These are phyloP conservation scores for Siniperca scherzeri DNA, from an alignment of 2,797 vertebrate species.

Conservation along the genomic window DNA sequence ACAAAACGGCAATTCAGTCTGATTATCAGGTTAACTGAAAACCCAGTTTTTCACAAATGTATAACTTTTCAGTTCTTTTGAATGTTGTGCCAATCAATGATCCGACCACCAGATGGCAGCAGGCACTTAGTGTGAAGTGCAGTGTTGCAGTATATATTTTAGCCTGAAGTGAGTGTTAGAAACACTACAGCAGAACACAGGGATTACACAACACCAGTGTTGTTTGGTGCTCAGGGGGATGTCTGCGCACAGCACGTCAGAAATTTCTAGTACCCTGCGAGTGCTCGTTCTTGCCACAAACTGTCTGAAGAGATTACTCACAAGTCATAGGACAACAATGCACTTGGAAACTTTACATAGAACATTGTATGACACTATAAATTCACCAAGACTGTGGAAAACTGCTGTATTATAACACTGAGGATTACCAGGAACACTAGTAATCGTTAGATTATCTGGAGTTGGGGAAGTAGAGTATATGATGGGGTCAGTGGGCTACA, in stretches of 20 bases:
- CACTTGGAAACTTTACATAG: background rate
- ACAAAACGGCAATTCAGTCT: background rate
- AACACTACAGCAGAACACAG: constrained; percentile 10
- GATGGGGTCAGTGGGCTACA: constrained; percentile 12
- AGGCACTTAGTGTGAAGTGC: background rate
- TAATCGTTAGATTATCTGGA: background rate
- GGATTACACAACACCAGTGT: constrained; percentile 10
- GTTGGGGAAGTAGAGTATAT: background rate
- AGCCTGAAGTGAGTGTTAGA: constrained; percentile 2
- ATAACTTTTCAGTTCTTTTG: too few relatives aligned
- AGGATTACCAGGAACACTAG: background rate
- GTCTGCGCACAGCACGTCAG: constrained; percentile 11
- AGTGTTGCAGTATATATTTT: background rate
- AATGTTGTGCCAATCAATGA: background rate
- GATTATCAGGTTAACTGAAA: background rate
- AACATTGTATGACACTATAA: constrained; percentile 22
- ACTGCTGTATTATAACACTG: constrained; percentile 45
- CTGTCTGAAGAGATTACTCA: constrained; percentile 16
- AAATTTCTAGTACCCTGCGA: background rate
- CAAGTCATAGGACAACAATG: constrained; percentile 6
- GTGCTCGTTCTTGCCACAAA: background rate
- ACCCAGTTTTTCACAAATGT: too few relatives aligned
- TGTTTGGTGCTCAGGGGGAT: constrained; percentile 16
- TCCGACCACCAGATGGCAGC: constrained; percentile 68
- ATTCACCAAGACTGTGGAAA: constrained; percentile 51